Evolutionary conservation across 2,113 vertebrate species (phyloP).

Genomic region (Arizona elegans): DNA sequence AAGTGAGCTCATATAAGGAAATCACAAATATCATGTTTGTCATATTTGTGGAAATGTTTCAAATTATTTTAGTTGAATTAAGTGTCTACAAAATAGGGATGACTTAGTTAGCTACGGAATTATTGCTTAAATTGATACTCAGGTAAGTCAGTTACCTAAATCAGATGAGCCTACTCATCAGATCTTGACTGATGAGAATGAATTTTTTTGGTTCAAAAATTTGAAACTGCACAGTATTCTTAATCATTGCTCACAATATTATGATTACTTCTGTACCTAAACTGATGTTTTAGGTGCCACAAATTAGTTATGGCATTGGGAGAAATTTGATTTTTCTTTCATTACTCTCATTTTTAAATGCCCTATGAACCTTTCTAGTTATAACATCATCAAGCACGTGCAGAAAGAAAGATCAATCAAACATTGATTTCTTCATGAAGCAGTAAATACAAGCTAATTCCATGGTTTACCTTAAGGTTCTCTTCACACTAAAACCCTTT

Average conservation of each 20-base stretch:
- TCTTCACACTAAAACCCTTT: not conserved
- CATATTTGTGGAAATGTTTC: not conserved
- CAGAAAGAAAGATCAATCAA: not conserved
- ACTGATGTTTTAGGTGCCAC: not conserved
- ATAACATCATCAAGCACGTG: not conserved
- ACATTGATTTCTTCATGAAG: not conserved
- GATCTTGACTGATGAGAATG: not conserved
- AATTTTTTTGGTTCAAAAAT: not conserved
- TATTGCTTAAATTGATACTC: not conserved
- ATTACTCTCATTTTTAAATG: not conserved
- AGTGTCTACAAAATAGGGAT: not conserved
- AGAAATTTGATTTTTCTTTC: not conserved
- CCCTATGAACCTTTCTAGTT: not conserved
- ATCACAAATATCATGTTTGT: not conserved
- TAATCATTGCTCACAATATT: not conserved
- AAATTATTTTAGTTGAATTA: not conserved
- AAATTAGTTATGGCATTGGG: not conserved
- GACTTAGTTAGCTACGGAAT: not conserved
- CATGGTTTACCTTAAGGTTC: not conserved
- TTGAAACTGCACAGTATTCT: not conserved
- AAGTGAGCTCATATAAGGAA: not conserved
- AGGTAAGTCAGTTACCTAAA: not conserved
- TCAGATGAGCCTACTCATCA: not conserved
- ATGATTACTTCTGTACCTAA: not conserved
- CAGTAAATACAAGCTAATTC: not conserved